Base-by-base conservation (phyloP, 2,888 invertebrate genomes). In the Yponomeuta malinellus region DNA sequence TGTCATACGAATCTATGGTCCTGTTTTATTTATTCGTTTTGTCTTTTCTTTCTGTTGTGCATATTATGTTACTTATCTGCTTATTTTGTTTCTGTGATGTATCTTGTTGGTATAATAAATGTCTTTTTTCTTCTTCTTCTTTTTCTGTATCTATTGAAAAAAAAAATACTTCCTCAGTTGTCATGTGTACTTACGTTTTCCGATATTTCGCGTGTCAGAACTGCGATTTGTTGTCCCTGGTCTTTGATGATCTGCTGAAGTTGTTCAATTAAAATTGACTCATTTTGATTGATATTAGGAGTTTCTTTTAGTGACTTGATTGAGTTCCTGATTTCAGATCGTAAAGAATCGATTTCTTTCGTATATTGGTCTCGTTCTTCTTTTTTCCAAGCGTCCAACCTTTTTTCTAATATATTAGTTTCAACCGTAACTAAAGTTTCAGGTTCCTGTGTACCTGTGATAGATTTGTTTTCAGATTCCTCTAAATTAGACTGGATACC, bases 301-400 rank as follows among this genome's bases (percentile, higher is more conserved):
- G 78, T 76, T 72, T 85, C 85, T 65, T 87, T 89, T 4, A 87
- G 78, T 52, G 77, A 75, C 71, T 86, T 85, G 12, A 92, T 83
- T 10, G 87, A 86, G 69, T 89, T 86, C 70, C 87, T 76, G 66
- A 93, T 87, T 78, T 93, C 89, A 70, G 81, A 81, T 72, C 88
- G 81, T 70, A 93, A 77, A 23, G 82, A 82, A 77, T 88, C 88
- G 75, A 93, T 92, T 82, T 93, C 91, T 76, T 89, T 89, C 65
- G 89, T 89, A 78, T 93, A 93, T 77, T 93, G 93, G 71, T 90
- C 90, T 73, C 92, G 84, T 78, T 93, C 92, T 78, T 90, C 83
- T 78, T 88, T 87, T 80, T 92, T 94, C 90, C 92, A 93, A 79
- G 85, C 87, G 77, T 88, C 93, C 74, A 88, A 59, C 15, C 4